Conservation (phyloP, 2,113 vertebrate genomes). For the Corythornis cristatus region DNA sequence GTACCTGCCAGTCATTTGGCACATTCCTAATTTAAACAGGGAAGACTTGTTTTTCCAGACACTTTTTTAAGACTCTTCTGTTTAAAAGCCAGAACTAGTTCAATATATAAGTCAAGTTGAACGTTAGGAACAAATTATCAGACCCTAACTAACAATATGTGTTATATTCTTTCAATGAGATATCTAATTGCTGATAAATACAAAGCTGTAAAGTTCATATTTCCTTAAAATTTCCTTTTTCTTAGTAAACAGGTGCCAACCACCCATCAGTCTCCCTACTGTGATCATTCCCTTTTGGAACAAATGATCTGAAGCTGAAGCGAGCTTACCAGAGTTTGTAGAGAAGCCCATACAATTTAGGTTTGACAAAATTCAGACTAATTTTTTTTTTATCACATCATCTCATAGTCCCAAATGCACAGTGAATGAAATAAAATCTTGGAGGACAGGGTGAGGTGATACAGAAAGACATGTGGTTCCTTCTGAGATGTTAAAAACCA, state of each 20-base stretch:
- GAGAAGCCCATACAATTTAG: background rate
- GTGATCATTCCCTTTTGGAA: background rate
- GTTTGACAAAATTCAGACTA: background rate
- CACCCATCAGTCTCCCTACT: background rate
- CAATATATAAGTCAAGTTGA: conserved; percentile 48
- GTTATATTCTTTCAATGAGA: background rate
- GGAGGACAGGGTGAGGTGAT: background rate
- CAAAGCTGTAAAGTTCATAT: background rate
- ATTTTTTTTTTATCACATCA: background rate
- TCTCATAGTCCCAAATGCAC: background rate
- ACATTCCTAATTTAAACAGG: conserved; percentile 71
- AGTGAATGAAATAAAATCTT: background rate
- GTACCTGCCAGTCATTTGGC: conserved; percentile 62
- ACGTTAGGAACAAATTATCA: background rate
- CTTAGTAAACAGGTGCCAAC: background rate
- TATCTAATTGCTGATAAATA: background rate
- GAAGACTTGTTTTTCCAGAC: conserved; percentile 74
- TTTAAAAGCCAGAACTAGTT: conserved; percentile 69
- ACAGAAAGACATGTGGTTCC: background rate
- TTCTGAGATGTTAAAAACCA: conserved; percentile 25
- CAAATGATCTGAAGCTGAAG: background rate
- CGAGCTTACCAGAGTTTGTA: background rate
- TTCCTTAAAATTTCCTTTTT: background rate
- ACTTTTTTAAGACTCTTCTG: conserved; percentile 61
- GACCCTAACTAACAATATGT: background rate